Base-by-base conservation (phyloP, 2,888 invertebrate genomes). In the Ochropacha duplaris region DNA sequence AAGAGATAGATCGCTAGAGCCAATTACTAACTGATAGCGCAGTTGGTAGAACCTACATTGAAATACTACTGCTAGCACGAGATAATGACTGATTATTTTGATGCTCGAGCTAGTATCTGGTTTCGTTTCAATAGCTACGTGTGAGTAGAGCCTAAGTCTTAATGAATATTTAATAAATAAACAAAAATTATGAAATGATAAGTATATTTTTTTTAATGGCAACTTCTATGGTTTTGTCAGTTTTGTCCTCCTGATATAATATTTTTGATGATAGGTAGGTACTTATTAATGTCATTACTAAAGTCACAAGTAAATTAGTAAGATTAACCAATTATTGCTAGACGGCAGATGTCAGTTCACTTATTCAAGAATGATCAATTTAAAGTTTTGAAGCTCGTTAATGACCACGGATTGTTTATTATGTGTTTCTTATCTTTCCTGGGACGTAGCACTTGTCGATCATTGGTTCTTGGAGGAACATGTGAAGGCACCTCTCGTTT, bases 371-470 rank as follows among this genome's bases (percentile, higher is more conserved):
- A 44, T 19, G 5, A 82, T 75, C 72, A 78, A 78, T 74, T 74
- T 79, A 84, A 82, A 83, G 74, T 76, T n/a, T 72, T 76, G 66
- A 71, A 74, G 74, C 68, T 77, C 66, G 59, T 61, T 56, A 59
- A 59, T 62, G 57, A 65, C 58, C 55, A 52, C 62, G 58, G 66
- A 65, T 65, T 75, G 77, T 78, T 76, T 79, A 88, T 95, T 97
- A 97, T 94, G 98, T 97, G 94, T 98, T 98, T 86, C 99, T 95
- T 90, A 99, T 99, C 94, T 99, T 99, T 78, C 99, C 99, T 75
- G 99, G 99, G 71, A 99, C 98, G 92, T 99, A 99, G 94, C 98
- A 99, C 94, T 98, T 99, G 93, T 99, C 99, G 88, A 99, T 99
- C 80, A 96, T 96, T 54, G 97, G 96, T 81, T 99, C 99, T 90